A percentile compares a stretch with the other conserved stretches of the same genome.
Conservation (phyloP, 2,888 invertebrate genomes). For the Orthosia cruda region DNA sequence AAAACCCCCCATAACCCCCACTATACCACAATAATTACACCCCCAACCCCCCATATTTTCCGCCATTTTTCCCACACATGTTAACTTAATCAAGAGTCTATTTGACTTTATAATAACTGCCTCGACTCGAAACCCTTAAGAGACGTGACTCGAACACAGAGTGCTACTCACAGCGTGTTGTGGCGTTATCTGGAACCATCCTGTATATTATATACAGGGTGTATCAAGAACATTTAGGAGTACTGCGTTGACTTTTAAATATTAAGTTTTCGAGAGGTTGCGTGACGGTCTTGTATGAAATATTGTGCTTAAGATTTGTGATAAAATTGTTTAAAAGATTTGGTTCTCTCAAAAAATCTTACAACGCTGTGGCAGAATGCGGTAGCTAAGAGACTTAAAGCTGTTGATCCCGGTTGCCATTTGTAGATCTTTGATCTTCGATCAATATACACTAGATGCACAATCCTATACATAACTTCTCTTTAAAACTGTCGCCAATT, state of each 20-base stretch:
- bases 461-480: too few species aligned
- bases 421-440: too few species aligned
- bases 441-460: too few species aligned
- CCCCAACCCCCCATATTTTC: constrained; percentile 23
- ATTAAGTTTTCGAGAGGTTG: constrained; percentile 11
- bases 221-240: constrained; percentile 26
- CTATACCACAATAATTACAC: constrained; percentile 30
- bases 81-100: constrained; percentile 56
- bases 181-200: constrained; percentile 40
- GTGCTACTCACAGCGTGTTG: constrained; percentile 30
- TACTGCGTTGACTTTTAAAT: constrained; percentile 42
- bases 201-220: constrained; percentile 44
- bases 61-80: constrained; percentile 51
- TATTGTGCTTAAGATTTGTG: neutral
- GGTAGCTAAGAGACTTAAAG: too few species aligned
- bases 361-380: too few species aligned
- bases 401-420: too few species aligned
- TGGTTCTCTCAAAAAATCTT: neutral
- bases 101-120: constrained; percentile 67
- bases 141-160: constrained; percentile 62
- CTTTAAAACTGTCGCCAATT: too few species aligned
- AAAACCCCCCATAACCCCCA: neutral
- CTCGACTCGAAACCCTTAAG: constrained; percentile 47
- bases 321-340: neutral
- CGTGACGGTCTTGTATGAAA: neutral